phyloP scores from a whole-genome alignment of 2,113 vertebrate species.

The Conger conger region DNA sequence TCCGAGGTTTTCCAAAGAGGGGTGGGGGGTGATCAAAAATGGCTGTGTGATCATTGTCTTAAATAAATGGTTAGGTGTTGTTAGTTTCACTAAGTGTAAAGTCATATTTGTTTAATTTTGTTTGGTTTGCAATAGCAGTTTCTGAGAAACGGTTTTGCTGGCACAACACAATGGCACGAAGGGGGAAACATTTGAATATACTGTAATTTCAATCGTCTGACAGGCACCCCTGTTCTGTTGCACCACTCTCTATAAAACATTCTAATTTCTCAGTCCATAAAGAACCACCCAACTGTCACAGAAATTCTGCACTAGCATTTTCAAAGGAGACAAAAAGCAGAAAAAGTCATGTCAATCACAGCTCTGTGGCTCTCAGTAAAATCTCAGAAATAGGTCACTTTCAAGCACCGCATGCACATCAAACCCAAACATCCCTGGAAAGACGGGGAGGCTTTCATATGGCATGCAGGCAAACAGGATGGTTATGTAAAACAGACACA shows the following conservation, averaged over 20 bases:
- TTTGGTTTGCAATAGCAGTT: not conserved
- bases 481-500: not conserved
- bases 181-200: not conserved
- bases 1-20: too few species aligned
- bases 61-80: not conserved
- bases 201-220: not conserved
- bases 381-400: conserved; percentile 9
- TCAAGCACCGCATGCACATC: not conserved
- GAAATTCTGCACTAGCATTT: not conserved
- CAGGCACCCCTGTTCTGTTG: not conserved
- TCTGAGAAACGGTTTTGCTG: not conserved
- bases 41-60: not conserved
- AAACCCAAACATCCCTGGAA: not conserved
- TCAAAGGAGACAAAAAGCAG: not conserved
- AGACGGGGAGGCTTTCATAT: not conserved
- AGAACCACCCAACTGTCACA: not conserved
- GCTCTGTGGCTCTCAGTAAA: not conserved
- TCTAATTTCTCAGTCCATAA: not conserved
- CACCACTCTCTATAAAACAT: not conserved
- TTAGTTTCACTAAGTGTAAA: not conserved
- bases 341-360: not conserved
- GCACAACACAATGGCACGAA: not conserved
- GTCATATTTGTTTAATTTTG: not conserved
- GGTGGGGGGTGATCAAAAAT: not conserved
- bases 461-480: not conserved